Base-by-base conservation (phyloP, 2,797 vertebrate species). In the Pseudochaenichthys georgianus region DNA sequence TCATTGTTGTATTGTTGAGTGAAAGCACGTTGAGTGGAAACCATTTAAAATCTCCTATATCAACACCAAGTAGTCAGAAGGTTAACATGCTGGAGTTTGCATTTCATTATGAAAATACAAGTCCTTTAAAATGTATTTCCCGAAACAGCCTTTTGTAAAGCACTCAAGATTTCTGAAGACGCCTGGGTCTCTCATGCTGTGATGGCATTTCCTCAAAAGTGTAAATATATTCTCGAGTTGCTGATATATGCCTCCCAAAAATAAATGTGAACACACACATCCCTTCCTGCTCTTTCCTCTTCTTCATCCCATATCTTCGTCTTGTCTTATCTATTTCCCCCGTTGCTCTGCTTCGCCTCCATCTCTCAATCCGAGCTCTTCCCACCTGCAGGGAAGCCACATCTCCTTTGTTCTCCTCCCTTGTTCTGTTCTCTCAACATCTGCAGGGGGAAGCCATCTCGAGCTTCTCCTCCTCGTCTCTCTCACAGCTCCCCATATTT, bases 361-460 rank as follows among this genome's bases (percentile, higher is more conserved):
- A 62, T 78, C 41, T 16, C 75, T 75, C 73, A 73, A 48, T 53
- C 70, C 1, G 1, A 45, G 60, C 70, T 47, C 28, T 50, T 71
- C 58, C 64, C 73, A 65, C 75, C 87, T 82, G 78, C 75, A 19
- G 74, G 81, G 77, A 52, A 78, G 48, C 17, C 74, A 80, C 86
- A 76, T 75, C 74, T 85, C 63, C 46, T 61, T 51, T 72, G 38
- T 69, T 68, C 62, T 53, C 15, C 65, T 54, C 43, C 66, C 68
- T 69, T 12, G 47, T 21, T 21, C 21, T 21, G 21, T 70, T 73
- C 75, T 74, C 75, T 82, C 77, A 81, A 77, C 82, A 73, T 80
- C 80, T 82, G 64, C 80, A 50, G 73, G 61, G 55, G 59, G 78
- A 80, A 63, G 46, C 59, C 23, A 19, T 54, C 69, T 21, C 19